phyloP scores from a whole-genome alignment of 2,797 vertebrate species.

The Fistularia commersonii region DNA sequence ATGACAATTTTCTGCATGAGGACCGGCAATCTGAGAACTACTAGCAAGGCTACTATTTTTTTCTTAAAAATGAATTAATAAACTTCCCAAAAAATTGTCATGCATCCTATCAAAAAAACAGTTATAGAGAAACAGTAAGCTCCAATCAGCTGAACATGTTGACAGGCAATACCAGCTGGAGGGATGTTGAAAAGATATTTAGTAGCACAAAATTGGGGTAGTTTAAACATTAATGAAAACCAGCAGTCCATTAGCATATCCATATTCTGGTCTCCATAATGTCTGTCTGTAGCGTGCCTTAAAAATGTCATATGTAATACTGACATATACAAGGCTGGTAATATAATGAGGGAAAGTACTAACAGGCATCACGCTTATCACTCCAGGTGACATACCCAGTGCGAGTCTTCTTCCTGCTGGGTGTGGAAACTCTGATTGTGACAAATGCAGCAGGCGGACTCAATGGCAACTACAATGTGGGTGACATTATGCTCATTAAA shows the following conservation, averaged over 20 bases:
- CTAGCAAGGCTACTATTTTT: too few relatives aligned
- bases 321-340: not conserved
- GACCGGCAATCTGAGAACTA: too few relatives aligned
- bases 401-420: slow-evolving; percentile 81
- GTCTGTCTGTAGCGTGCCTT: too few relatives aligned
- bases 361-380: slow-evolving; percentile 19
- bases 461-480: slow-evolving; percentile 70
- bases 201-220: too few relatives aligned
- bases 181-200: slow-evolving; percentile 4
- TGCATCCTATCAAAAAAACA: slow-evolving; percentile 4
- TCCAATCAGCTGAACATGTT: slow-evolving; percentile 30
- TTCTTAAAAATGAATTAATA: too few relatives aligned
- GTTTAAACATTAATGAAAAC: too few relatives aligned
- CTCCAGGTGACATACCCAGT: slow-evolving; percentile 81
- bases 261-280: too few relatives aligned
- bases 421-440: slow-evolving; percentile 80
- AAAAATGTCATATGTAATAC: not conserved
- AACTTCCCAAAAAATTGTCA: too few relatives aligned
- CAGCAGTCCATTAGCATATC: too few relatives aligned
- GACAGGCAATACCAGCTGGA: slow-evolving; percentile 24
- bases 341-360: not conserved
- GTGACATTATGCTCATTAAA: slow-evolving; percentile 85
- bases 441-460: slow-evolving; percentile 85
- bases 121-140: slow-evolving; percentile 22
- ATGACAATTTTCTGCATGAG: too few relatives aligned